Conservation (phyloP, 2,113 vertebrate species). For the Vombatus ursinus region DNA sequence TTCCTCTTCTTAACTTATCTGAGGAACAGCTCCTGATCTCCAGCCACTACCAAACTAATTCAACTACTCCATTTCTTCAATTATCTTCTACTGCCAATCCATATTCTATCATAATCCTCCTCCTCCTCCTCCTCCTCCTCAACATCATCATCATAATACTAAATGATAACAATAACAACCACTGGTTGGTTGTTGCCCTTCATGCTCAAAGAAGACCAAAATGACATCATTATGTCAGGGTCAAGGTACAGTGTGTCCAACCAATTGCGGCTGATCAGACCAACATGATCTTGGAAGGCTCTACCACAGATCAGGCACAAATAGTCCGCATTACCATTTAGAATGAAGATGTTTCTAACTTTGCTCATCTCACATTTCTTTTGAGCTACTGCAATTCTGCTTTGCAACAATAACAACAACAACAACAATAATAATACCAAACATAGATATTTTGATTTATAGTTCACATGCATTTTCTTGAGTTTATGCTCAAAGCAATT, state of each 20-base stretch:
- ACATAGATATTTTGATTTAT: neutral
- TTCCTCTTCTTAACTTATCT: no score
- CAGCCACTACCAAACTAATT: no score
- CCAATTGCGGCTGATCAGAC: neutral
- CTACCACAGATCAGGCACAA: neutral
- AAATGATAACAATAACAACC: no score
- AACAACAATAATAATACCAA: neutral
- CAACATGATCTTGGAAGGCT: neutral
- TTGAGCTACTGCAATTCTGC: neutral
- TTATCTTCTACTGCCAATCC: no score
- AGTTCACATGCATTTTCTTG: neutral
- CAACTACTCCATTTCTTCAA: no score
- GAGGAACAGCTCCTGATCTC: no score
- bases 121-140: accelerated
- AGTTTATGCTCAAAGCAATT: neutral
- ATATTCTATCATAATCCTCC: no score
- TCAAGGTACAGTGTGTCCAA: no score
- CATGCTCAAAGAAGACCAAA: no score
- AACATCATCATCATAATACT: no score
- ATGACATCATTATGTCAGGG: no score
- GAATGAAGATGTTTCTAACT: neutral
- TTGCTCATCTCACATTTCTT: neutral
- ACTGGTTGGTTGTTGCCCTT: no score
- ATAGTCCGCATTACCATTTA: neutral
- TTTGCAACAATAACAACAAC: neutral